Evolutionary conservation across 2,113 vertebrate species (phyloP).

Genomic region (Aegithalos caudatus): DNA sequence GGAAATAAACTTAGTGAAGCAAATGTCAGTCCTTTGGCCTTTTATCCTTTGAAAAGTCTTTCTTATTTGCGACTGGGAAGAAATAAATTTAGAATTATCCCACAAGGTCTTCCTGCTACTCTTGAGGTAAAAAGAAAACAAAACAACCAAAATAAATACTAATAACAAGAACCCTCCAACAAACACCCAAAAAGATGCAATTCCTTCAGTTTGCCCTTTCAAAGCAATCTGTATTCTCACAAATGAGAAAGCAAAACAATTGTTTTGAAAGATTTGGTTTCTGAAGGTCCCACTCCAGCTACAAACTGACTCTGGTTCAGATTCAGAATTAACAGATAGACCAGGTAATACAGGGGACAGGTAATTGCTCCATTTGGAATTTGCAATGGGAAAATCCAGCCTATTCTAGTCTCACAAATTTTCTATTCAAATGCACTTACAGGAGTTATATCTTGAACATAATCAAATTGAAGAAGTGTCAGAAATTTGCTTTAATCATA

Average conservation of each 20-base stretch:
- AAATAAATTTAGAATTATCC: constrained; percentile 91
- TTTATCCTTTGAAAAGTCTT: constrained; percentile 79
- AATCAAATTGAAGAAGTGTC: constrained; percentile 96
- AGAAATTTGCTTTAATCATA: constrained; percentile 88
- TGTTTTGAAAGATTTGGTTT: neutral
- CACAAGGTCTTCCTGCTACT: constrained; percentile 86
- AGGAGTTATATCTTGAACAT: constrained; percentile 94
- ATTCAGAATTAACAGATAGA: neutral
- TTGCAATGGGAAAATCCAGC: neutral
- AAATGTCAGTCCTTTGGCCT: constrained; percentile 82
- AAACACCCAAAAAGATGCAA: neutral
- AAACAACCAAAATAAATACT: neutral
- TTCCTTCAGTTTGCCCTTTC: neutral
- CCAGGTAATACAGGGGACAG: neutral
- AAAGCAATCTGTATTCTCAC: neutral
- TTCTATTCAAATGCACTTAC: constrained; percentile 36
- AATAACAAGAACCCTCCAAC: neutral
- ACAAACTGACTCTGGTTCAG: neutral
- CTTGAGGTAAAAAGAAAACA: constrained; percentile 78
- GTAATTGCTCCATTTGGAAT: neutral
- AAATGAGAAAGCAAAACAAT: neutral
- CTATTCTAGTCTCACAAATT: neutral
- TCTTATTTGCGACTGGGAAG: constrained; percentile 87
- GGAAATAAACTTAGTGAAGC: constrained; percentile 89
- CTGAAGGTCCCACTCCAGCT: neutral